Evolutionary conservation across 2,797 vertebrate species (phyloP).

Genomic region (Valencia hispanica): DNA sequence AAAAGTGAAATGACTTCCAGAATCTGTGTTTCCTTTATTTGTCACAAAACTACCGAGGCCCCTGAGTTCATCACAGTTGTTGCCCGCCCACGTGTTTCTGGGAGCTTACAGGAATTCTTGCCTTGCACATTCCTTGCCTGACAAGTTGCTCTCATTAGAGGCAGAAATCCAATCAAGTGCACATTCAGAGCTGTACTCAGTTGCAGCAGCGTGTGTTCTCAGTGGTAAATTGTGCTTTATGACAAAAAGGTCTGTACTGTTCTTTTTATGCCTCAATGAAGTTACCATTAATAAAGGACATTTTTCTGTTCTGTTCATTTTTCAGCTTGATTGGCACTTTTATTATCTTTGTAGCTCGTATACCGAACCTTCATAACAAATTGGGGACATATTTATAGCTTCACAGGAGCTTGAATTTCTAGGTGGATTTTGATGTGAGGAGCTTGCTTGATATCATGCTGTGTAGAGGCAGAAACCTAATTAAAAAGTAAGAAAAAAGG

Average conservation of each 20-base stretch:
- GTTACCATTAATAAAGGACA: conserved; percentile 43
- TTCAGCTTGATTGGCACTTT: conserved; percentile 46
- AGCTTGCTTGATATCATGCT: conserved; percentile 17
- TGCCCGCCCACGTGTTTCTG: conserved; percentile 13
- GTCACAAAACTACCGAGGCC: conserved; percentile 3
- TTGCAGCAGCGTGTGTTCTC: conserved; percentile 20
- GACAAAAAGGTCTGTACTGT: conserved; percentile 26
- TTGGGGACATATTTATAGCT: conserved; percentile 6
- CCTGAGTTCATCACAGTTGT: conserved; percentile 19
- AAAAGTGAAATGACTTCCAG: conserved; percentile 1
- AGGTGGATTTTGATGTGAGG: conserved; percentile 26
- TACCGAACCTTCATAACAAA: conserved; percentile 17
- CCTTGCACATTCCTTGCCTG: conserved; percentile 24
- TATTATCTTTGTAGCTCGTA: conserved; percentile 32
- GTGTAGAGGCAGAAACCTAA: conserved; percentile 17
- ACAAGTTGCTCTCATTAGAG: conserved; percentile 60
- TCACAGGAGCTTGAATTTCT: conserved; percentile 12
- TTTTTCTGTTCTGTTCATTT: conserved; percentile 20
- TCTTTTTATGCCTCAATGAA: conserved; percentile 39
- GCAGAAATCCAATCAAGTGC: conserved; percentile 50
- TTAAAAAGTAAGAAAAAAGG: conserved; percentile 18
- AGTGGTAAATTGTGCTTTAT: conserved; percentile 29
- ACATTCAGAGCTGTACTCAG: conserved; percentile 22
- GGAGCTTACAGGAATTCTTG: conserved; percentile 23
- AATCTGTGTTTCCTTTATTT: conserved; percentile 17